Percentiles rank a stretch among this genome's conserved stretches.
phyloP scores from a whole-genome alignment of 2,113 vertebrate genomes.

The Phylloscopus trochiloides region DNA sequence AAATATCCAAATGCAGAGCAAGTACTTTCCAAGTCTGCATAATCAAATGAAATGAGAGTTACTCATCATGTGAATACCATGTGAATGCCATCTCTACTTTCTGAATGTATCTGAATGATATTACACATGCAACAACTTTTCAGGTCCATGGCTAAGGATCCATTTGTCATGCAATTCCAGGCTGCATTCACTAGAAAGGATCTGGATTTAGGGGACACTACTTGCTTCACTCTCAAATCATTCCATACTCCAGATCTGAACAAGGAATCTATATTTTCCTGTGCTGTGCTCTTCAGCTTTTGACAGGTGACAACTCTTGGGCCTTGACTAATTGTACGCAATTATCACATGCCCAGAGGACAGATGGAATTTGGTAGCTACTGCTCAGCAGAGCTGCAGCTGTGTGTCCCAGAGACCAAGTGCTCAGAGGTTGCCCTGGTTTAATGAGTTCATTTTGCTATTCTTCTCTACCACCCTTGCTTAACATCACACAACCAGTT shows the following conservation, averaged over 20 bases:
- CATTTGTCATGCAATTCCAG: background rate
- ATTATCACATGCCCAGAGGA: background rate
- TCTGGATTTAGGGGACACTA: background rate
- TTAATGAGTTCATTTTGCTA: background rate
- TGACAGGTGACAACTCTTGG: background rate
- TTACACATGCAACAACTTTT: background rate
- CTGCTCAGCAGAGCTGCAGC: background rate
- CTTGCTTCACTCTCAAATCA: background rate
- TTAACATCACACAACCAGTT: background rate
- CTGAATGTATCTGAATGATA: background rate
- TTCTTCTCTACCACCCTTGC: background rate
- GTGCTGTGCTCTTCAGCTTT: background rate
- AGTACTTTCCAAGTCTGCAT: background rate
- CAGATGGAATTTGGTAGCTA: background rate
- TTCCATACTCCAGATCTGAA: background rate
- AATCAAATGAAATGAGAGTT: background rate
- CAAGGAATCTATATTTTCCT: background rate
- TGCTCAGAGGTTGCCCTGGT: background rate
- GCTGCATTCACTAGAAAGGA: background rate
- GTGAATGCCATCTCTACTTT: background rate
- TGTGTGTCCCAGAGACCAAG: background rate
- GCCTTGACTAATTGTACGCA: background rate
- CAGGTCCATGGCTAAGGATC: background rate
- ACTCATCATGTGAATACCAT: background rate
- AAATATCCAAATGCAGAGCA: background rate